Base-by-base conservation (phyloP, 2,888 invertebrate genomes). In the Latrodectus hesperus region DNA sequence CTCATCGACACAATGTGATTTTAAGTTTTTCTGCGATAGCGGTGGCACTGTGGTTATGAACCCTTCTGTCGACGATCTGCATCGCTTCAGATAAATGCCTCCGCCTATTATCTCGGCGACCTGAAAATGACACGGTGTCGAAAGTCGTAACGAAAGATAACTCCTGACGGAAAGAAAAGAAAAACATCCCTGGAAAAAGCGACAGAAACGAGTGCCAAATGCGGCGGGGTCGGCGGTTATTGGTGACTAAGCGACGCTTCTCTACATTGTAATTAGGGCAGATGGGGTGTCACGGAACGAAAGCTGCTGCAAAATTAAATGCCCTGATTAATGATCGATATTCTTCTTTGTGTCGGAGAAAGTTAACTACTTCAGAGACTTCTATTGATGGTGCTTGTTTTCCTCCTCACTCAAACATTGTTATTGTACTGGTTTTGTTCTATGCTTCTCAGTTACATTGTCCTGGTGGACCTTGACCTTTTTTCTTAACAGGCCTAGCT, bases 251-350 rank as follows among this genome's bases (percentile, higher is more conserved):
- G 52, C 51, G 52, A 73, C 76, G 17, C 74, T 74, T 55, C 26
- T 55, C 74, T 26, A 64, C 22, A 49, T 67, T 67, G 22, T 77
- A 77, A 77, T 77, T 77, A 77, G 77, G 68, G 53, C 77, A 60
- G 60, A 60, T 60, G 60, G 60, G 60, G n/a, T 60, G n/a, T 60
- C n/a, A n/a, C 60, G 60, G 60, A 60, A 38, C 10, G 60, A 60
- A 60, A 60, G 60, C 60, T 16, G 60, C n/a, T 60, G n/a, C 60
- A 60, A 60, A 60, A 60, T 60, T 60, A 60, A 60, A n/a, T 16
- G 12, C 60, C n/a, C n/a, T 60, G 60, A 60, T 60, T 60, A 60
- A 60, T 60, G 60, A n/a, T 12, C n/a, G 60, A 60, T 60, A 60
- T 60, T 60, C 60, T 60, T 60, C 60, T 60, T 60, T 60, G 60